Percentiles rank a stretch among this genome's conserved stretches.
Conservation (phyloP, 2,797 vertebrate species). For the Neoniphon sammara region DNA sequence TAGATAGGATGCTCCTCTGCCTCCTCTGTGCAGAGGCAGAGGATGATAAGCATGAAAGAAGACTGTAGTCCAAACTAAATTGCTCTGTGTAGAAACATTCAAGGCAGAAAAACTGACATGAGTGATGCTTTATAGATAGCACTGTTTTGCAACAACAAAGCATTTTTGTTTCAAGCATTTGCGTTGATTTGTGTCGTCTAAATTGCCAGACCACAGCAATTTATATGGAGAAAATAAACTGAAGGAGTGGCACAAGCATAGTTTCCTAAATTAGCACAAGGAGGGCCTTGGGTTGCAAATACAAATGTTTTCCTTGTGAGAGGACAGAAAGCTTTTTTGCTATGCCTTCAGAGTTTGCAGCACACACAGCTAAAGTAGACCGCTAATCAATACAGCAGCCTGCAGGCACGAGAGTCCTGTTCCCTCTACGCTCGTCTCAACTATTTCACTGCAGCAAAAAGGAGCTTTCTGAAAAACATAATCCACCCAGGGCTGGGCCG, state of each 20-base stretch:
- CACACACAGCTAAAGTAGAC: slow-evolving; percentile 75
- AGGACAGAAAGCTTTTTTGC: slow-evolving; percentile 37
- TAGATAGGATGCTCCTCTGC: slow-evolving; percentile 30
- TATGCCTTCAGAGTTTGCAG: slow-evolving; percentile 66
- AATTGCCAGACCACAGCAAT: no score
- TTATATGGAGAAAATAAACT: no score
- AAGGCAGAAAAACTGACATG: neutral
- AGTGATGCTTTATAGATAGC: neutral
- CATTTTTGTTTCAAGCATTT: no score
- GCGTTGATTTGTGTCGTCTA: no score
- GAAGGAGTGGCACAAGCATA: neutral
- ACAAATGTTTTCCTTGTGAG: slow-evolving; percentile 33
- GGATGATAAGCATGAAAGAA: slow-evolving; percentile 29
- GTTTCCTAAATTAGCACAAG: neutral
- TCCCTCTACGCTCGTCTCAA: slow-evolving; percentile 56
- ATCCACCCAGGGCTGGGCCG: slow-evolving; percentile 33
- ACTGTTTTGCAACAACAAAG: neutral
- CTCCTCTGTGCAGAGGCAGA: neutral
- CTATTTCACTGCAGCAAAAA: slow-evolving; percentile 78
- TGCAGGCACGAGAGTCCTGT: slow-evolving; percentile 69
- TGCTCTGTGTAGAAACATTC: slow-evolving; percentile 34
- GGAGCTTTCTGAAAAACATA: slow-evolving; percentile 52
- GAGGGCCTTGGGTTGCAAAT: slow-evolving; percentile 15
- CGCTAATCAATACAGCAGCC: slow-evolving; percentile 78
- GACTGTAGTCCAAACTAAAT: slow-evolving; percentile 23